Evolutionary conservation across 2,888 invertebrate genomes (phyloP), one percentile per base, ranked within the genome.

Genomic region (Metellina segmentata): DNA sequence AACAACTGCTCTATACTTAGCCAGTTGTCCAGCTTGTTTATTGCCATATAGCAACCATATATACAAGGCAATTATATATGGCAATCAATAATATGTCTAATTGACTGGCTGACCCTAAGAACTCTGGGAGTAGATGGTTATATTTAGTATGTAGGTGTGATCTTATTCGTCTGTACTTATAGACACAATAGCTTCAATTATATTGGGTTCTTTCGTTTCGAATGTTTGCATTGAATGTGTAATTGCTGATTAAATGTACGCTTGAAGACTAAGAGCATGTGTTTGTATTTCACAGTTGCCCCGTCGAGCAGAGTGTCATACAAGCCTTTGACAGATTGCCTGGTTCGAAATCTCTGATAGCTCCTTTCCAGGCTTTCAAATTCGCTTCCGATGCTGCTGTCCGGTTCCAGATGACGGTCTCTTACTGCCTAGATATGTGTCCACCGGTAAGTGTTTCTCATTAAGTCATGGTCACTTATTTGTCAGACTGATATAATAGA

Each of bases 361-460:
- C 93, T 0, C 93, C 93, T 20, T 94, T 94, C 85, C 93, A 93
- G 61, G 94, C 94, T 13, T 94, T 94, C 89, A 92, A 93, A 49
- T 94, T 94, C 79, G 93, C 94, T 8, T 93, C 94, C 11, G 94
- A 94, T 75, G 85, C 93, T 19, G 93, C 93, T 11, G 93, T 94
- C 34, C 91, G 92, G 34, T 93, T 93, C 53, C 93, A 93, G 69
- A 89, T 93, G 92, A 93, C 93, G 6, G 93, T 93, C 34, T 94
- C 94, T n/a, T 93, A 93, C 72, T 94, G 94, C 74, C 74, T 94
- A 13, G 93, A 93, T 81, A 89, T 83, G 7, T 94, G 94, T 85
- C 92, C 92, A 20, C 93, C 93, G 92, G 94, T 94, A 92, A 93
- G 89, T 20, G 16, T 69, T 79, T 53, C 53, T 52, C 19, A 34